phyloP scores from a whole-genome alignment of 1,140 invertebrate species.

The Penaeus chinensis region DNA sequence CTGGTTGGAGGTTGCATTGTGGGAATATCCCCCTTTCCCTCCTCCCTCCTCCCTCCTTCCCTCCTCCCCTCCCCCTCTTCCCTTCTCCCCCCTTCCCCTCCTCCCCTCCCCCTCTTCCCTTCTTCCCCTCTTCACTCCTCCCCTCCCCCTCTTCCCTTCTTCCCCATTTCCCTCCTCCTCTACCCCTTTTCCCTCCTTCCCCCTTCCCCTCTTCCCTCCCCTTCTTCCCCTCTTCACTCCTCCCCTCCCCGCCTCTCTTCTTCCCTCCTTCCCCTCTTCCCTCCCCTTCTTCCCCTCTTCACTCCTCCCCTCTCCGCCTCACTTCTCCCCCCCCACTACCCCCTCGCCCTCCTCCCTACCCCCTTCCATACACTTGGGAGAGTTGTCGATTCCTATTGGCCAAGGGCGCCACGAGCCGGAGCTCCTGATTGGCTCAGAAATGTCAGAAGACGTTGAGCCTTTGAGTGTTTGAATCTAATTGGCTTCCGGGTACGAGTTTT shows the following conservation, averaged over 20 bases:
- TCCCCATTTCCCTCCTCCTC: too few relatives aligned
- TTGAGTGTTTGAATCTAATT: too few relatives aligned
- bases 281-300: too few relatives aligned
- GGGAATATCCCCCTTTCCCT: background rate
- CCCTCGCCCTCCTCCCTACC: background rate
- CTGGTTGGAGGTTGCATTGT: conserved; percentile 3
- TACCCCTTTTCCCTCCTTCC: background rate
- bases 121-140: background rate
- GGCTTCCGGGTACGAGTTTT: too few relatives aligned
- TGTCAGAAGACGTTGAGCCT: too few relatives aligned
- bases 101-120: background rate
- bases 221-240: too few relatives aligned
- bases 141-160: background rate
- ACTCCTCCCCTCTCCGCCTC: background rate
- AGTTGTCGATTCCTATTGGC: too few relatives aligned
- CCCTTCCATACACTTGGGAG: background rate
- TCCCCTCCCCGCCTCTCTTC: too few relatives aligned
- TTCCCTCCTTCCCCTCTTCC: background rate
- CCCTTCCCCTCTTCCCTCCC: background rate
- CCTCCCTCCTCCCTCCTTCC: background rate
- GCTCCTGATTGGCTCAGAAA: too few relatives aligned
- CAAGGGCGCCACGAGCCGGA: too few relatives aligned
- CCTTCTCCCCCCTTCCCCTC: background rate
- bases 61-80: background rate
- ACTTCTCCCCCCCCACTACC: background rate